These are phyloP conservation scores for Drosophila cognata DNA, from an alignment of 2,888 invertebrate species.

Conservation along the genomic window DNA sequence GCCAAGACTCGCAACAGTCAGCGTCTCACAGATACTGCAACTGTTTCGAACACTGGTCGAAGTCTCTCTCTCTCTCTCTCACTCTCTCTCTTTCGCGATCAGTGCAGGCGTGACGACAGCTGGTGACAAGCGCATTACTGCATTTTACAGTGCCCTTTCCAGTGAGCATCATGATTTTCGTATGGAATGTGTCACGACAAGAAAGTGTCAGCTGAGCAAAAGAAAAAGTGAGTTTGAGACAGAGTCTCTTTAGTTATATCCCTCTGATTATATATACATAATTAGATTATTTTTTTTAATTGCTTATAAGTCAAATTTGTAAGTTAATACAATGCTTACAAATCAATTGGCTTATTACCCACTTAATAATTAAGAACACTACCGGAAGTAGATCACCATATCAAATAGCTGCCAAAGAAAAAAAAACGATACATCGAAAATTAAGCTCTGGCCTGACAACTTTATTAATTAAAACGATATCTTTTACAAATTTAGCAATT, in stretches of 20 bases:
- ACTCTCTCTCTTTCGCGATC: not conserved
- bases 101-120: constrained; percentile 14
- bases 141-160: not conserved
- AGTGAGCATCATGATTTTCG: not conserved
- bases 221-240: not conserved
- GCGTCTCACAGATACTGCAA: constrained; percentile 18
- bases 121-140: constrained; percentile 4
- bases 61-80: not conserved
- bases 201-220: not conserved
- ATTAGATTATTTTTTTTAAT: not conserved
- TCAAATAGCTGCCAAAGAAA: constrained; percentile 5
- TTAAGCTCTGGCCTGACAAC: not conserved
- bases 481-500: not conserved
- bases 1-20: constrained; percentile 13
- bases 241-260: not conserved
- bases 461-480: not conserved
- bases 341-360: not conserved
- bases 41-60: constrained; percentile 7
- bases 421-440: not conserved
- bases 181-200: not conserved
- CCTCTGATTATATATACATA: not conserved
- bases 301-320: not conserved
- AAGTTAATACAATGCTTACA: not conserved
- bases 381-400: not conserved
- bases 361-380: not conserved